Evolutionary conservation across 37 sponge, comb jelly and placozoan genomes (phyloP), one percentile per base, ranked within the genome.

Genomic region (Haliclona indistincta): DNA sequence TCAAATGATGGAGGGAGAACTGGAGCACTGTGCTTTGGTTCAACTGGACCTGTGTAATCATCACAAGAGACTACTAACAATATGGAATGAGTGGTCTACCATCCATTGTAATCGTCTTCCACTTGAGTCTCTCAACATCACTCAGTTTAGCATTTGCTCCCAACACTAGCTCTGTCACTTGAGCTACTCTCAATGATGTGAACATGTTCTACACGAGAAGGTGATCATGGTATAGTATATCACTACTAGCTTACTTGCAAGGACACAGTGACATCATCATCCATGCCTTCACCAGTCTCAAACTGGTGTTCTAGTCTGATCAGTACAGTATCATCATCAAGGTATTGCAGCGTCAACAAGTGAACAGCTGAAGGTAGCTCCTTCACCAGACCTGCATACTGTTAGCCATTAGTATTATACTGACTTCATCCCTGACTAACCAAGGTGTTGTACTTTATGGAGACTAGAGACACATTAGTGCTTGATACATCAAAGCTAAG

Each of bases 81-180:
- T n/a, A n/a, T n/a, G n/a, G n/a, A n/a, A n/a, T n/a, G n/a, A n/a
- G n/a, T n/a, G n/a, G n/a, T n/a, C n/a, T n/a, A n/a, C n/a, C n/a
- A n/a, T n/a, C n/a, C n/a, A n/a, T n/a, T n/a, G n/a, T n/a, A 15
- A 11, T 28, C 7, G 81, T 81, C 20, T 80, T 81, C 87, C 87
- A 91, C 35, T 81, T 56, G 3, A 91, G 70, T 61, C 87, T 61
- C 4, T 68, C 11, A 0, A 91, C 67, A 19, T 71, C 40, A 36
- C 52, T 19, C 15, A 86, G 68, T 22, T 60, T 41, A 2, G 43
- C 80, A 71, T 91, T 91, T 22, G 64, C 92, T 29, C 80, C 83
- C 54, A 91, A 64, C 3, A 29, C 80, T 33, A 91, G 44, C 72
- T 91, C 92, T 54, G 68, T 79, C 29, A 77, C 77, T 6, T 65